These are phyloP conservation scores for Drosophila littoralis DNA, from an alignment of 1,140 invertebrate species.

Conservation along the genomic window DNA sequence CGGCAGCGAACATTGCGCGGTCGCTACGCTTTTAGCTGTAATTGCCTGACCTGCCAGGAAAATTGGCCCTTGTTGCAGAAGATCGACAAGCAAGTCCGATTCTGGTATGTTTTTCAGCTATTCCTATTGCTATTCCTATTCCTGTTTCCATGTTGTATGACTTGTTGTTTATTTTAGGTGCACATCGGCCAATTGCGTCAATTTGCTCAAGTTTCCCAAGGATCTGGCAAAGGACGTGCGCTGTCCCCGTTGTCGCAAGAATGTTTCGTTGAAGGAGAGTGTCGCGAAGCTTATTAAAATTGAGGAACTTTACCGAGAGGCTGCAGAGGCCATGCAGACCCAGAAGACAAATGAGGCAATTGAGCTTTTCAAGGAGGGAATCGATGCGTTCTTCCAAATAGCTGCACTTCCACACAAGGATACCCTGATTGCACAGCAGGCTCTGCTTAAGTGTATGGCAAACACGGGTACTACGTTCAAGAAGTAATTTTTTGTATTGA, in stretches of 20 bases:
- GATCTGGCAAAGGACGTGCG: constrained; percentile 81
- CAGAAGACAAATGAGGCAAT: constrained; percentile 84
- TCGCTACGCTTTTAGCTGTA: constrained; percentile 93
- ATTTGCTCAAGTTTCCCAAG: constrained; percentile 85
- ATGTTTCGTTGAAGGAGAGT: constrained; percentile 85
- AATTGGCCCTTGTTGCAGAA: constrained; percentile 91
- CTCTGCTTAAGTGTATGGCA: constrained; percentile 86
- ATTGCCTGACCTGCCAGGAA: constrained; percentile 89
- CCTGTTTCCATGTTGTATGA: not conserved
- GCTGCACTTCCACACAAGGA: constrained; percentile 86
- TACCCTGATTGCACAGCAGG: constrained; percentile 87
- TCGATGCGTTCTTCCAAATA: constrained; percentile 85
- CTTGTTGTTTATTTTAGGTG: constrained; percentile 84
- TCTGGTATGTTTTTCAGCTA: constrained; percentile 58
- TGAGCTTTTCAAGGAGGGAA: constrained; percentile 84
- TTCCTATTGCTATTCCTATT: no score
- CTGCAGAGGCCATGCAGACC: constrained; percentile 85
- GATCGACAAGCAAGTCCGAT: constrained; percentile 85
- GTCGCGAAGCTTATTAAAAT: constrained; percentile 85
- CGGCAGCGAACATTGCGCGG: constrained; percentile 88
- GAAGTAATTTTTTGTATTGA: constrained; percentile 35
- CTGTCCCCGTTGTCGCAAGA: constrained; percentile 86
- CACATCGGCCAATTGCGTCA: constrained; percentile 85
- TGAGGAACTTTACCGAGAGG: constrained; percentile 85
- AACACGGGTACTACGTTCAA: constrained; percentile 81